phyloP scores from a whole-genome alignment of 2,113 vertebrate species.

The Labeo catla region DNA sequence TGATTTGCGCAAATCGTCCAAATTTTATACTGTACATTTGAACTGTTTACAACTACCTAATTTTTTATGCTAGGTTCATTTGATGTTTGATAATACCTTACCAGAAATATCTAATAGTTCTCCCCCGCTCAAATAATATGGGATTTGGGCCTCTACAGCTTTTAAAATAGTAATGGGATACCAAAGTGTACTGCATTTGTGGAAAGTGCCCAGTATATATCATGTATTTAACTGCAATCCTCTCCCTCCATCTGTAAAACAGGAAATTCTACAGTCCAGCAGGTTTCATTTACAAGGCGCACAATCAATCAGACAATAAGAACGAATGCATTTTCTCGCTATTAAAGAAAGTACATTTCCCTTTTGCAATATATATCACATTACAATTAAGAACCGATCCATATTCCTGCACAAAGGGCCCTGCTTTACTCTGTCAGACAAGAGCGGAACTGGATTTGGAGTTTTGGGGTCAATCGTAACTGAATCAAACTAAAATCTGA shows the following conservation, averaged over 20 bases:
- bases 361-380: conserved; percentile 34
- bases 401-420: conserved; percentile 13
- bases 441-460: background rate
- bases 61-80: background rate
- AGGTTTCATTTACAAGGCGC: conserved; percentile 17
- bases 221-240: background rate
- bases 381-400: conserved; percentile 42
- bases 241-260: conserved; percentile 21
- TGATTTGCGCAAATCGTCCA: no score
- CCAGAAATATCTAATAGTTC: background rate
- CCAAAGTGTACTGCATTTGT: background rate
- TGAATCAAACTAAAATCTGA: conserved; percentile 13
- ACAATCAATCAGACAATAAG: conserved; percentile 36
- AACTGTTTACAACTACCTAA: background rate
- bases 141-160: background rate
- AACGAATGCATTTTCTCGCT: conserved; percentile 23
- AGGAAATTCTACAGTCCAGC: conserved; percentile 18
- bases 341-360: conserved; percentile 38
- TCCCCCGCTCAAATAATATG: background rate
- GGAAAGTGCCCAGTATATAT: background rate
- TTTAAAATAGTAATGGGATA: background rate
- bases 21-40: background rate
- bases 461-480: conserved; percentile 44
- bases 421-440: conserved; percentile 36
- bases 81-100: background rate